Percentiles rank a stretch among this genome's conserved stretches.
Conservation (phyloP, 2,888 invertebrate species). For the Malthinus flaveolus region DNA sequence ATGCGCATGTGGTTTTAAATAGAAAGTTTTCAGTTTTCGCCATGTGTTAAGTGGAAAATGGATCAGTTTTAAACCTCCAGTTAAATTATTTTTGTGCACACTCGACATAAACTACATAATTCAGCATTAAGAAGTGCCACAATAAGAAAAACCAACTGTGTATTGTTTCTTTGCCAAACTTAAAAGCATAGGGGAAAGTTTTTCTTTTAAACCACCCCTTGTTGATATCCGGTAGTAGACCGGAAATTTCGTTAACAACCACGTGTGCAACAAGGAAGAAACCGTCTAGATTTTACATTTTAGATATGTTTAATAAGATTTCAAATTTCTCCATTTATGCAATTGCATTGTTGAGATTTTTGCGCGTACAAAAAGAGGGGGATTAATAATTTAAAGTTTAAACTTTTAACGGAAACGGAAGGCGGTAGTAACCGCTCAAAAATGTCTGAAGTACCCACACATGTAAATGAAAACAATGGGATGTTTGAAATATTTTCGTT, state of each 20-base stretch:
- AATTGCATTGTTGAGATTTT: too few species aligned
- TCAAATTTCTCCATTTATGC: too few species aligned
- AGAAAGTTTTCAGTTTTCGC: slow-evolving; percentile 7
- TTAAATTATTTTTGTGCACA: too few species aligned
- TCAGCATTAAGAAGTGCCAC: neutral
- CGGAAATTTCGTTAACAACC: slow-evolving; percentile 1
- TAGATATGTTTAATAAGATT: too few species aligned
- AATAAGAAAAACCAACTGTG: neutral
- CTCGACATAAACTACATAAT: too few species aligned
- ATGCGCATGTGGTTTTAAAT: neutral
- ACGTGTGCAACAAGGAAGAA: slow-evolving; percentile 9
- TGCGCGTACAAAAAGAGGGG: too few species aligned
- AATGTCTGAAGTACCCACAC: slow-evolving; percentile 6
- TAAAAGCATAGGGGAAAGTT: slow-evolving; percentile 4
- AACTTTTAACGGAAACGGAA: slow-evolving; percentile 15
- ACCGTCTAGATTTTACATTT: neutral
- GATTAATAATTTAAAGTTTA: too few species aligned
- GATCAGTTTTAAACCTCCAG: too few species aligned
- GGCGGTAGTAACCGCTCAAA: neutral
- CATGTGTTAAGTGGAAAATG: slow-evolving; percentile 20
- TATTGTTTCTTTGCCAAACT: neutral
- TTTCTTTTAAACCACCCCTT: slow-evolving; percentile 6
- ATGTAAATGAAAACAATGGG: too few species aligned
- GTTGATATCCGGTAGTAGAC: slow-evolving; percentile 19
- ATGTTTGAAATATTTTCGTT: too few species aligned